These are phyloP conservation scores for Novumbra hubbsi DNA, from an alignment of 2,797 vertebrate species.

Conservation along the genomic window DNA sequence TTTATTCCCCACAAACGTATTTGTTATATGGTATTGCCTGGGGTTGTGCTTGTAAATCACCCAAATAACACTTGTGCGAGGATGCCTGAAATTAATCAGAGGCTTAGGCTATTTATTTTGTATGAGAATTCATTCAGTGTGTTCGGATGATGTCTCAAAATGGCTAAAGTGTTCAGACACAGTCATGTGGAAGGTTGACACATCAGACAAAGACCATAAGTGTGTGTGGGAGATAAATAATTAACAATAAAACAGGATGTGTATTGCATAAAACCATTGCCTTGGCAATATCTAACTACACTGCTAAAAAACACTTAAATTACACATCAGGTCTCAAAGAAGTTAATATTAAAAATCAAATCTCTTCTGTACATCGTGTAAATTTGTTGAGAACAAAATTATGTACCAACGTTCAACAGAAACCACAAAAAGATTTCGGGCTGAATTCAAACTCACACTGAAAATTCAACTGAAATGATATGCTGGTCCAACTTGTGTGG, in stretches of 20 bases:
- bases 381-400: no score
- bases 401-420: no score
- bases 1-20: conserved; percentile 60
- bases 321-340: no score
- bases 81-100: conserved; percentile 57
- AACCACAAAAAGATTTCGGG: no score
- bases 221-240: conserved; percentile 59
- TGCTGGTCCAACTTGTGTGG: no score
- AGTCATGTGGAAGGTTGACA: conserved; percentile 48
- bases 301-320: no score
- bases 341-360: no score
- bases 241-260: conserved; percentile 16
- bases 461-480: no score
- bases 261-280: conserved; percentile 23
- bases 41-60: conserved; percentile 66
- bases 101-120: conserved; percentile 45
- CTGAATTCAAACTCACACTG: no score
- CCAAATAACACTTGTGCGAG: conserved; percentile 56
- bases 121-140: conserved; percentile 44
- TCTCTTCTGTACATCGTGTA: no score
- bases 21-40: conserved; percentile 35
- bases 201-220: conserved; percentile 48
- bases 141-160: conserved; percentile 56
- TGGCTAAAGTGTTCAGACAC: conserved; percentile 16
- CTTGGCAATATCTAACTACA: conserved; percentile 41